A percentile compares a stretch with the other conserved stretches of the same genome.
phyloP scores from a whole-genome alignment of 2,113 vertebrate genomes.

The Myiozetetes cayanensis region DNA sequence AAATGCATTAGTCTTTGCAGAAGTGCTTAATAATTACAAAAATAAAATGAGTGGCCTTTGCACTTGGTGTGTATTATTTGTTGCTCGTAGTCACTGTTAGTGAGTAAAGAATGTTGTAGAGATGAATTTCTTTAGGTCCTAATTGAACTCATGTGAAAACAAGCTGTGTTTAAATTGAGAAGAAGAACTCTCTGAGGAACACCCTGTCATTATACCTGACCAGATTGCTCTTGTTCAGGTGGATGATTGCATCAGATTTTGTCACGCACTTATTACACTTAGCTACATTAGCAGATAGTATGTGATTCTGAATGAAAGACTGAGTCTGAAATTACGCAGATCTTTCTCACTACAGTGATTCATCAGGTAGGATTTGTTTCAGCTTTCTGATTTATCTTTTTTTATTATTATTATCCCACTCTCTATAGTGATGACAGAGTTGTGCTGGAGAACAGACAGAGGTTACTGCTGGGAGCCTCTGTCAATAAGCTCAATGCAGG shows the following conservation, averaged over 20 bases:
- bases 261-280: background rate
- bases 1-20: background rate
- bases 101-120: background rate
- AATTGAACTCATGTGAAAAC: background rate
- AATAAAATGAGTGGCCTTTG: background rate
- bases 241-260: background rate
- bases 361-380: conserved; percentile 32
- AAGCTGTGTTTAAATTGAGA: background rate
- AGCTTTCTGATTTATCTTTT: background rate
- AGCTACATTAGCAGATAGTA: background rate
- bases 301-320: conserved; percentile 8
- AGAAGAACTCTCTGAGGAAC: background rate
- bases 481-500: background rate
- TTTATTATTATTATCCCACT: background rate
- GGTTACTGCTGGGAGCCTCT: background rate
- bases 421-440: conserved; percentile 13
- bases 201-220: background rate
- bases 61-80: background rate
- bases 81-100: background rate
- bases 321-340: background rate
- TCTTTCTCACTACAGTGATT: conserved; percentile 25
- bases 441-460: background rate
- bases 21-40: background rate
- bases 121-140: background rate
- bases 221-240: background rate